Percentiles rank a stretch among this genome's conserved stretches.
phyloP scores from a whole-genome alignment of 2,113 vertebrate species.

The Sturnira hondurensis region DNA sequence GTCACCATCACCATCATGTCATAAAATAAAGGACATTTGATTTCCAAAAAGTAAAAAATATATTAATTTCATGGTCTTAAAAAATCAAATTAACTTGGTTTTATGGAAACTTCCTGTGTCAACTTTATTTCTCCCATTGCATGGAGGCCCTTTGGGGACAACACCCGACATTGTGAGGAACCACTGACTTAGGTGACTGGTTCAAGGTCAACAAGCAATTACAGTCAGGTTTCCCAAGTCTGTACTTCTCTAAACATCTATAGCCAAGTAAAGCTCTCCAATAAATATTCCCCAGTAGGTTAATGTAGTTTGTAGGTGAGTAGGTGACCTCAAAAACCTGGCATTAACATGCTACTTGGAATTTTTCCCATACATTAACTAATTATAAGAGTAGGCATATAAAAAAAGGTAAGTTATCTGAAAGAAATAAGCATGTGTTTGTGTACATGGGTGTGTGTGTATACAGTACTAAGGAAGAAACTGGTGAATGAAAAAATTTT shows the following conservation, averaged over 20 bases:
- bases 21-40: slow-evolving; percentile 16
- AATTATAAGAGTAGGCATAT: neutral
- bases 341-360: neutral
- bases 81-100: neutral
- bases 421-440: neutral
- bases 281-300: neutral
- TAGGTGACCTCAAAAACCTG: neutral
- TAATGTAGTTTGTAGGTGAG: neutral
- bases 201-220: neutral
- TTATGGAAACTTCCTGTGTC: neutral
- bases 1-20: neutral
- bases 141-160: neutral
- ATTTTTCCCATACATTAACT: neutral
- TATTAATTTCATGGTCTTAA: neutral
- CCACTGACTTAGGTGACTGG: neutral
- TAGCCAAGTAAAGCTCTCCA: neutral
- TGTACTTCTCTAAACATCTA: neutral
- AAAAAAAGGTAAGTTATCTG: neutral
- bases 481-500: neutral
- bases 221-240: neutral
- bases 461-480: neutral
- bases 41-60: neutral
- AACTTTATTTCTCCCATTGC: neutral
- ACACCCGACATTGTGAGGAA: neutral
- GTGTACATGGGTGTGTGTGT: neutral